These are phyloP conservation scores for Spea hammondii DNA, from an alignment of 2,797 vertebrate genomes.

Conservation along the genomic window DNA sequence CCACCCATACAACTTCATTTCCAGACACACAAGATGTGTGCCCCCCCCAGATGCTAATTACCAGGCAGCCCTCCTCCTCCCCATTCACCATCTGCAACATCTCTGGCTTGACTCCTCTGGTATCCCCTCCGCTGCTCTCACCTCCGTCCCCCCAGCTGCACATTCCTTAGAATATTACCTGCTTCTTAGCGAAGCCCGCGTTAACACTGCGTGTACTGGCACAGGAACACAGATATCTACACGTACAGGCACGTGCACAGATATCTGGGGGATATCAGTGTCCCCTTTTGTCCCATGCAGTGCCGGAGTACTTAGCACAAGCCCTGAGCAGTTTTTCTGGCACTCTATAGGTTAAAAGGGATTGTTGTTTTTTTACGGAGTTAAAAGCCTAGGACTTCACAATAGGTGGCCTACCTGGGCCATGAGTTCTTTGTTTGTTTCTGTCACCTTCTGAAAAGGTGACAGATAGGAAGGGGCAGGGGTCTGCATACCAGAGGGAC, in stretches of 20 bases:
- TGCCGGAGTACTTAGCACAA: too few relatives aligned
- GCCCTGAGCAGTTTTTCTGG: too few relatives aligned
- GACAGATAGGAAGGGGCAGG: not conserved
- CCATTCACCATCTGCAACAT: conserved; percentile 40
- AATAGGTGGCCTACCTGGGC: not conserved
- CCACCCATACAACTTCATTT: not conserved
- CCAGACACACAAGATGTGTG: conserved; percentile 16
- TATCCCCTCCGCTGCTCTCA: conserved; percentile 44
- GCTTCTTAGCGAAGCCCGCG: conserved; percentile 39
- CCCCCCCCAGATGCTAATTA: conserved; percentile 17
- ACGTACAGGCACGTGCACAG: too few relatives aligned
- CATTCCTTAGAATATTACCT: conserved; percentile 54
- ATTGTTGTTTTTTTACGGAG: too few relatives aligned
- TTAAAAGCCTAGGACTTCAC: too few relatives aligned
- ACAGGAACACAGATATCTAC: not conserved
- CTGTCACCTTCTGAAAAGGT: not conserved
- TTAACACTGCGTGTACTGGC: conserved; percentile 37
- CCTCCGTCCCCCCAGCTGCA: conserved; percentile 37
- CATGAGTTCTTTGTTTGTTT: not conserved
- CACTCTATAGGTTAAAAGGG: too few relatives aligned
- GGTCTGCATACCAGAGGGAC: conserved; percentile 39
- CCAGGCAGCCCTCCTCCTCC: conserved; percentile 5
- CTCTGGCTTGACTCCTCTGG: conserved; percentile 25
- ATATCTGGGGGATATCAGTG: too few relatives aligned
- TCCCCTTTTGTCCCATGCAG: too few relatives aligned